Percentiles rank a stretch among this genome's conserved stretches.
These are phyloP conservation scores for Ahaetulla prasina DNA, from an alignment of 2,113 vertebrate species.

Conservation along the genomic window DNA sequence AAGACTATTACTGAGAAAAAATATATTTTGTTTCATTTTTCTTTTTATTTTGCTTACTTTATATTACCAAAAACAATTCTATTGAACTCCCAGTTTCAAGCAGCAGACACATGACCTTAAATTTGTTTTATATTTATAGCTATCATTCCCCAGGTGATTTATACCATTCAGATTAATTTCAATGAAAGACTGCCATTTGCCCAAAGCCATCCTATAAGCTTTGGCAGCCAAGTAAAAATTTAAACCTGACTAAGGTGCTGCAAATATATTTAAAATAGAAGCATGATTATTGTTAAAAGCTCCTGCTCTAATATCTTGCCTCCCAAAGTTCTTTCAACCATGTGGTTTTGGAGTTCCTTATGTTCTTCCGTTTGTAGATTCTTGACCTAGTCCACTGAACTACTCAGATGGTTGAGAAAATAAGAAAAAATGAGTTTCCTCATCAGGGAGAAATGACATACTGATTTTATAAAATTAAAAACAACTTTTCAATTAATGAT, in stretches of 20 bases:
- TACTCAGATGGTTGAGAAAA: not conserved
- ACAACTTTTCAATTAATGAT: not conserved
- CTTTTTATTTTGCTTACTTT: not conserved
- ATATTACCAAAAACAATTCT: not conserved
- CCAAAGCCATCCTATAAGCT: not conserved
- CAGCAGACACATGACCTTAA: not conserved
- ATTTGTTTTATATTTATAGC: not conserved
- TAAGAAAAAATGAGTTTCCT: not conserved
- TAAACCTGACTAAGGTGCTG: not conserved
- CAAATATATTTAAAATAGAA: not conserved
- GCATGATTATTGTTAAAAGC: not conserved
- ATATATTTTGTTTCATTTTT: not conserved
- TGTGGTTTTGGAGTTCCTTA: not conserved
- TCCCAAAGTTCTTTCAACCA: not conserved
- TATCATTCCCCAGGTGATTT: not conserved
- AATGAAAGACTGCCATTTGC: not conserved
- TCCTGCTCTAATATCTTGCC: not conserved
- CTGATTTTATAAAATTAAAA: not conserved
- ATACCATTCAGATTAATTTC: not conserved
- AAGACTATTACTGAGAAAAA: conserved; percentile 19
- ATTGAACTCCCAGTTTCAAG: not conserved
- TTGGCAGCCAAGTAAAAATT: not conserved
- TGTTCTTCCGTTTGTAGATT: not conserved
- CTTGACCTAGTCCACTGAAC: not conserved
- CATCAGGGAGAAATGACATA: not conserved